Evolutionary conservation across 2,888 invertebrate genomes (phyloP).

Genomic region (Andrena praecox): DNA sequence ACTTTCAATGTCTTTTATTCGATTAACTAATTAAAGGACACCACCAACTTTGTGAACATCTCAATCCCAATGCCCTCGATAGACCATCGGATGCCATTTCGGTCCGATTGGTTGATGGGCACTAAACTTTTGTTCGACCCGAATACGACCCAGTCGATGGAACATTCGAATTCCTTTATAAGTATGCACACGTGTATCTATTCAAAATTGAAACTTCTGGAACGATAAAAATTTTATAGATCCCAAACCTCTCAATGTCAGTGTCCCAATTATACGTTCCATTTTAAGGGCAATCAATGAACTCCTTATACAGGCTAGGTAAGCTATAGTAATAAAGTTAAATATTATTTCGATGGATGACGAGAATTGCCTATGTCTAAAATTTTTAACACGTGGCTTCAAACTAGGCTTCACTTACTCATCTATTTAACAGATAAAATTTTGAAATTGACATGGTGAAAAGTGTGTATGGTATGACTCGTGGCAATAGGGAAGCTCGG

Average conservation of each 20-base stretch:
- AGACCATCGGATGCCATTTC: not conserved
- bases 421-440: too few species aligned
- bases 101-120: conserved; percentile 14
- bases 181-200: not conserved
- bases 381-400: too few species aligned
- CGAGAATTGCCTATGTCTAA: too few species aligned
- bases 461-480: not conserved
- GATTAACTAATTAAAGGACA: conserved; percentile 58
- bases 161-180: not conserved
- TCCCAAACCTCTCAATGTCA: not conserved
- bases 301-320: too few species aligned
- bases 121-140: conserved; percentile 29
- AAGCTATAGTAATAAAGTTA: too few species aligned
- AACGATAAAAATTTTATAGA: conserved; percentile 2
- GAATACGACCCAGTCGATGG: conserved; percentile 1
- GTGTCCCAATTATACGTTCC: not conserved
- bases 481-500: not conserved
- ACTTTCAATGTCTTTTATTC: conserved; percentile 24
- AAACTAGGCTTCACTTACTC: too few species aligned
- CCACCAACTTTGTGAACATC: conserved; percentile 39
- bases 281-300: too few species aligned
- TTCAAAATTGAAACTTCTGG: not conserved
- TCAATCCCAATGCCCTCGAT: conserved; percentile 31
- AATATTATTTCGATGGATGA: too few species aligned
- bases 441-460: not conserved